phyloP scores from a whole-genome alignment of 2,888 invertebrate species.

The Dendrolimus pini region DNA sequence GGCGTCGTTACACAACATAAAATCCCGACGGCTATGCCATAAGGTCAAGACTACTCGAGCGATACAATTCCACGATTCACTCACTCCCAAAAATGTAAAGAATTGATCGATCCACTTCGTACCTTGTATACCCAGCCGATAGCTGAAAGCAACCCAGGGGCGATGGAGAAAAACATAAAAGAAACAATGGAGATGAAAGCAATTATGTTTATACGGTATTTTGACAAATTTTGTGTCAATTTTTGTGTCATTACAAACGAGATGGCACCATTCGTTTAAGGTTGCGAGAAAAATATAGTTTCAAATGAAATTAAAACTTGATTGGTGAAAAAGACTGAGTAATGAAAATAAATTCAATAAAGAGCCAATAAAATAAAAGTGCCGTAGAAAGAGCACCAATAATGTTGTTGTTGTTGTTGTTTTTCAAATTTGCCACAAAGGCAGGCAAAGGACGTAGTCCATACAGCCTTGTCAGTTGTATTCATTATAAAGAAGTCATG shows the following conservation, averaged over 20 bases:
- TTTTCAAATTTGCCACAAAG: too few species aligned
- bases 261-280: background rate
- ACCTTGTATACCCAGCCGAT: conserved; percentile 10
- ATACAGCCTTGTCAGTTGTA: too few species aligned
- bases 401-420: too few species aligned
- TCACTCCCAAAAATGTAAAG: conserved; percentile 8
- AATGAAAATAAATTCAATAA: conserved; percentile 5
- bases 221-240: conserved; percentile 68
- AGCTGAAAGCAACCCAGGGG: conserved; percentile 41
- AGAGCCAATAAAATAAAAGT: too few species aligned
- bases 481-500: too few species aligned
- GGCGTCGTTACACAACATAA: conserved; percentile 72
- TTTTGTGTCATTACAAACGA: conserved; percentile 10
- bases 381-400: too few species aligned
- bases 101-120: background rate
- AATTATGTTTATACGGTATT: conserved; percentile 64
- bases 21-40: conserved; percentile 52
- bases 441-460: too few species aligned
- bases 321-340: background rate
- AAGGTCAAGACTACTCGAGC: conserved; percentile 64
- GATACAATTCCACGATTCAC: conserved; percentile 43
- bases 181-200: conserved; percentile 51
- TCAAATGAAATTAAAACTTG: background rate
- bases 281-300: background rate
- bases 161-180: conserved; percentile 52